Conservation (phyloP, 2,888 invertebrate genomes). For the Spilarctia lutea region DNA sequence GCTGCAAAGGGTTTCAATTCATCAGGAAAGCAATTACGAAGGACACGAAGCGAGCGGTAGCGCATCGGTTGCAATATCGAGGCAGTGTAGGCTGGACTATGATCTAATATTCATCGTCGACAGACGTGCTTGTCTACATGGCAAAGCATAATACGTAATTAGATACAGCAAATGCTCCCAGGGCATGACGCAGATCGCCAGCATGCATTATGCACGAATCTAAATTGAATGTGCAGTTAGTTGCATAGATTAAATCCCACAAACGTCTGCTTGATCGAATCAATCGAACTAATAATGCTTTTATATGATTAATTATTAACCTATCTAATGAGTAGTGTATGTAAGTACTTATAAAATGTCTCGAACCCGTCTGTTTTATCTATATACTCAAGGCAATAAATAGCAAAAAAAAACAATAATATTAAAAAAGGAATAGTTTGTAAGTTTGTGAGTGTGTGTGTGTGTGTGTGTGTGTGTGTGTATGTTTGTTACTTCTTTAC, state of each 20-base stretch:
- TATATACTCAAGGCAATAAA: too few relatives aligned
- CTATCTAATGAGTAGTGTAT: neutral
- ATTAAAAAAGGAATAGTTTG: too few relatives aligned
- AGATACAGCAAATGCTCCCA: slow-evolving; percentile 82
- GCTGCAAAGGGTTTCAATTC: slow-evolving; percentile 7
- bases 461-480: too few relatives aligned
- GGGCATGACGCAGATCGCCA: slow-evolving; percentile 65
- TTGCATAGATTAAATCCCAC: slow-evolving; percentile 71
- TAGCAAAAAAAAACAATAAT: too few relatives aligned
- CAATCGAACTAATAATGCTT: slow-evolving; percentile 45
- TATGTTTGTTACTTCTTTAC: too few relatives aligned
- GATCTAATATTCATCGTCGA: slow-evolving; percentile 84
- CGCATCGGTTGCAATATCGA: slow-evolving; percentile 67
- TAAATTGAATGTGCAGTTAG: slow-evolving; percentile 83
- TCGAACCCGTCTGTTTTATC: neutral
- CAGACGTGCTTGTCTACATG: slow-evolving; percentile 78
- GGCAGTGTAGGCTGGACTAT: slow-evolving; percentile 69
- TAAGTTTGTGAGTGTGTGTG: too few relatives aligned
- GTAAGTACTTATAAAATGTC: neutral
- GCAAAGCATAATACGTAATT: slow-evolving; percentile 84
- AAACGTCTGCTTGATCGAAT: slow-evolving; percentile 50
- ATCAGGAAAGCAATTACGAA: slow-evolving; percentile 67
- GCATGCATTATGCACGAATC: slow-evolving; percentile 83
- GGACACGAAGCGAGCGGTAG: slow-evolving; percentile 32
- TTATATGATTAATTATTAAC: neutral